phyloP scores from a whole-genome alignment of 1,140 invertebrate species.

The Chymomyza costata region DNA sequence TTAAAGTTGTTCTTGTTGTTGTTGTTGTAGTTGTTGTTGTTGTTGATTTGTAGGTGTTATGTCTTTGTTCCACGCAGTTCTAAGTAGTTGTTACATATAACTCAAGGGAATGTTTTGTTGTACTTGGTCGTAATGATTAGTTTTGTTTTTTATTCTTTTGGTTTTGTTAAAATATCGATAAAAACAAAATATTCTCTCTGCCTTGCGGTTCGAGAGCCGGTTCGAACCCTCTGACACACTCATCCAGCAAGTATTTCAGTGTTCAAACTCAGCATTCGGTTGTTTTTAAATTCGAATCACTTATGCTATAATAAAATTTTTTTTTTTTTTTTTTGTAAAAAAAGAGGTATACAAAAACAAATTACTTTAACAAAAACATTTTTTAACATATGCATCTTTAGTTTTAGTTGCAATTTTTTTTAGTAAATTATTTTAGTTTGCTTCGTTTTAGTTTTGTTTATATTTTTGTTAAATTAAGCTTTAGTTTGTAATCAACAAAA shows the following conservation, averaged over 20 bases:
- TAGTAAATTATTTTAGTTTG: not conserved
- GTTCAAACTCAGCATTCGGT: conserved; percentile 65
- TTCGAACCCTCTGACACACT: conserved; percentile 49
- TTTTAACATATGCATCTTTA: conserved; percentile 17
- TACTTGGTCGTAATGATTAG: conserved; percentile 1
- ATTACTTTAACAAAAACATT: conserved; percentile 53
- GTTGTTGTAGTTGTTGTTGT: conserved; percentile 27
- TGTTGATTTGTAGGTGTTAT: too few species aligned
- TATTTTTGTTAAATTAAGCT: conserved; percentile 4
- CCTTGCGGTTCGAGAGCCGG: conserved; percentile 19
- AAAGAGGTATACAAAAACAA: conserved; percentile 60
- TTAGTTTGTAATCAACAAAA: conserved; percentile 73
- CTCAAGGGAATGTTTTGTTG: conserved; percentile 21
- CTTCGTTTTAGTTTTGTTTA: conserved; percentile 18
- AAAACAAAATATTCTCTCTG: conserved; percentile 12
- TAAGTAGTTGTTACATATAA: conserved; percentile 12
- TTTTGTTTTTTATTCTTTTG: too few species aligned
- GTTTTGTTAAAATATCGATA: too few species aligned
- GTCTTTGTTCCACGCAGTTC: conserved; percentile 43
- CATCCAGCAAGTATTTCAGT: conserved; percentile 46
- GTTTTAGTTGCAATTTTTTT: conserved; percentile 17
- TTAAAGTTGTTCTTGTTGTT: conserved; percentile 50
- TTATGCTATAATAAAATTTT: conserved; percentile 68
- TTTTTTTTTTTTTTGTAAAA: too few species aligned
- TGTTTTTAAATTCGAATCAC: conserved; percentile 71